phyloP scores from a whole-genome alignment of 2,888 invertebrate species.

The Hipparchia semele region DNA sequence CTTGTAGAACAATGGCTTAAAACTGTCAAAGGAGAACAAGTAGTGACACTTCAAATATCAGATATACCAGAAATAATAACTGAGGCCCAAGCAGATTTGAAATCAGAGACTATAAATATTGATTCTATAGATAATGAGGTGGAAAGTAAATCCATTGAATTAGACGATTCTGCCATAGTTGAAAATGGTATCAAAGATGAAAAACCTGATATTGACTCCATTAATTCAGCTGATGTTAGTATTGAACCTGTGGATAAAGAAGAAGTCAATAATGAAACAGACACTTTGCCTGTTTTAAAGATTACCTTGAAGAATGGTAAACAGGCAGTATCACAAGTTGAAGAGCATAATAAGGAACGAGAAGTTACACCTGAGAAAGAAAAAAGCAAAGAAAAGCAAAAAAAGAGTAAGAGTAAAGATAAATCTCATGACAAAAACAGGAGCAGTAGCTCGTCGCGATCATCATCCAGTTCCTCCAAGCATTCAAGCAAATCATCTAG shows the following conservation, averaged over 20 bases:
- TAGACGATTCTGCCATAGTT: constrained; percentile 39
- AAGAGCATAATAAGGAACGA: constrained; percentile 57
- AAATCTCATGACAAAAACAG: constrained; percentile 42
- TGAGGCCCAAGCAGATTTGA: constrained; percentile 55
- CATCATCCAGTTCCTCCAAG: constrained; percentile 61
- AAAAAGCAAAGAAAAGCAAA: constrained; percentile 71
- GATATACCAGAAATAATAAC: constrained; percentile 70
- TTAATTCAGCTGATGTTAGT: constrained; percentile 32
- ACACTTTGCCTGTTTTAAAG: constrained; percentile 78
- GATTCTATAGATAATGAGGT: constrained; percentile 42
- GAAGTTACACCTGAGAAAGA: constrained; percentile 62
- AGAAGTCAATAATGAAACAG: constrained; percentile 57
- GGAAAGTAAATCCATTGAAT: constrained; percentile 38
- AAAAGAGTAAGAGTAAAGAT: constrained; percentile 76
- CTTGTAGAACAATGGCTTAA: constrained; percentile 95
- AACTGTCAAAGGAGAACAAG: constrained; percentile 91
- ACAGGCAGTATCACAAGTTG: constrained; percentile 85
- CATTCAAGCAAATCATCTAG: constrained; percentile 71
- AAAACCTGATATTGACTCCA: constrained; percentile 39
- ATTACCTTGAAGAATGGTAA: constrained; percentile 89
- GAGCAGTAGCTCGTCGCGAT: constrained; percentile 52
- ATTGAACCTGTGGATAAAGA: constrained; percentile 44
- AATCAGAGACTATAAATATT: constrained; percentile 39
- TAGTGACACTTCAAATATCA: constrained; percentile 64
- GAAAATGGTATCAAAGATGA: constrained; percentile 44